Conservation (phyloP, 2,113 vertebrate species). For the Pomatostomus ruficeps region DNA sequence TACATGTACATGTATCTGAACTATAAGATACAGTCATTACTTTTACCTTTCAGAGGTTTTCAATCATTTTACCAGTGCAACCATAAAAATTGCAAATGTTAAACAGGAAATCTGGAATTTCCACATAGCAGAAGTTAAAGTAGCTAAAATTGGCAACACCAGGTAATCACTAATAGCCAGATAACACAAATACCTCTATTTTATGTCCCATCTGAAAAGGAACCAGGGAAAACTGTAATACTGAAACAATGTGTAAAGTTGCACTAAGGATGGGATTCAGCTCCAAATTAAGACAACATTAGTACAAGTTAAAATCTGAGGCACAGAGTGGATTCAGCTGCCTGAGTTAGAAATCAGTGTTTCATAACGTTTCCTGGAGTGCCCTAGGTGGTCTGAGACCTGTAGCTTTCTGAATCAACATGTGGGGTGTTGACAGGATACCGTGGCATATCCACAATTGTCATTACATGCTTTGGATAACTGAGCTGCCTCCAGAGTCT, state of each 20-base stretch:
- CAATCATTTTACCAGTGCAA: background rate
- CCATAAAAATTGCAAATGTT: background rate
- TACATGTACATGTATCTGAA: background rate
- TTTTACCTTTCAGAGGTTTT: background rate
- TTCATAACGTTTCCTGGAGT: background rate
- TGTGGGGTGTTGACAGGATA: background rate
- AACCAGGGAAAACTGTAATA: background rate
- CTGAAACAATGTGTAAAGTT: background rate
- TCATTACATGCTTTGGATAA: background rate
- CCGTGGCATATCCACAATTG: fast-evolving
- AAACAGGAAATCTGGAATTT: background rate
- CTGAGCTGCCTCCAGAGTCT: background rate
- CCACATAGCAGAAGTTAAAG: fast-evolving
- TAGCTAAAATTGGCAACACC: background rate
- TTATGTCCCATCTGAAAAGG: background rate
- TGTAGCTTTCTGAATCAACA: background rate
- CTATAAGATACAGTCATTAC: background rate
- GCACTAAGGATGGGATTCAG: background rate
- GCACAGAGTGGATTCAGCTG: background rate
- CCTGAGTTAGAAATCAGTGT: background rate
- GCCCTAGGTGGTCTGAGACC: background rate
- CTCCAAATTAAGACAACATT: background rate
- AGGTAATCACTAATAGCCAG: background rate
- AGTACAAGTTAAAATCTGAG: background rate
- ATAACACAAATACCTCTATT: background rate